Percentiles rank a stretch among this genome's conserved stretches.
These are phyloP conservation scores for Ernsta delagoae DNA, from an alignment of 2,888 invertebrate genomes.

Conservation along the genomic window DNA sequence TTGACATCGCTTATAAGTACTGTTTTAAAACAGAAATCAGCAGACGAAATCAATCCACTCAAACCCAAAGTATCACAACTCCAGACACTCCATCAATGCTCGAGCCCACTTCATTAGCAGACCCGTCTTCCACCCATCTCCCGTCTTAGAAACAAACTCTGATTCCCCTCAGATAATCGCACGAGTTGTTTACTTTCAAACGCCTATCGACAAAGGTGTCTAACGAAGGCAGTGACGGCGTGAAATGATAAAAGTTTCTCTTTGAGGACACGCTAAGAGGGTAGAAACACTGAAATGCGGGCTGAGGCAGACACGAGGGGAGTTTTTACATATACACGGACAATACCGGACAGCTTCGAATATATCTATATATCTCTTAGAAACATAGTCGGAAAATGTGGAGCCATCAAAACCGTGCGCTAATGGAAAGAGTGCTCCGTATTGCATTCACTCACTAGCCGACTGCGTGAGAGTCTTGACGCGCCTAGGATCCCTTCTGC, in stretches of 20 bases:
- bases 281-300: constrained; percentile 47
- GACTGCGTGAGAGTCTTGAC: too few relatives aligned
- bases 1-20: too few relatives aligned
- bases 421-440: too few relatives aligned
- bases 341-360: too few relatives aligned
- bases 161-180: constrained; percentile 24
- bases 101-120: neutral
- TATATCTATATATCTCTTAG: too few relatives aligned
- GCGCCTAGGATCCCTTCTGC: too few relatives aligned
- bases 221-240: constrained; percentile 35
- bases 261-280: constrained; percentile 40
- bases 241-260: constrained; percentile 45
- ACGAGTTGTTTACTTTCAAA: constrained; percentile 33
- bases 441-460: too few relatives aligned
- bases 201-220: constrained; percentile 37
- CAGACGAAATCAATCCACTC: neutral
- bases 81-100: neutral
- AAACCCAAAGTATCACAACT: neutral
- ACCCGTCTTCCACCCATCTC: neutral
- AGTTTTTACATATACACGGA: constrained; percentile 14
- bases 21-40: neutral
- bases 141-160: constrained; percentile 8
- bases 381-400: too few relatives aligned
- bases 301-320: constrained; percentile 16
- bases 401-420: too few relatives aligned